These are phyloP conservation scores for Stenotaenia linearis DNA, from an alignment of 2,888 invertebrate species.

Conservation along the genomic window DNA sequence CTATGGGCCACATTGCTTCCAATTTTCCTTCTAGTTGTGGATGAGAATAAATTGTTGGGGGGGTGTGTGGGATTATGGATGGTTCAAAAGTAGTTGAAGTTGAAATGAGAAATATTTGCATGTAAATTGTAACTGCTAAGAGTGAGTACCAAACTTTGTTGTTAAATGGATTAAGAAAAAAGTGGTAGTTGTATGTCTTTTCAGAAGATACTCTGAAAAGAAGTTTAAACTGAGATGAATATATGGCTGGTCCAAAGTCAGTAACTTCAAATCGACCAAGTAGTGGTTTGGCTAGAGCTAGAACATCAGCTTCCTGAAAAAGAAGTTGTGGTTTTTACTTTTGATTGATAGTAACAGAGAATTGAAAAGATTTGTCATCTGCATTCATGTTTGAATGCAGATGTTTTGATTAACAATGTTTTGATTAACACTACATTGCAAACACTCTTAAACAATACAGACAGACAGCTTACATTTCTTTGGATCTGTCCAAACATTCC, in stretches of 20 bases:
- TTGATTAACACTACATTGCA: no score
- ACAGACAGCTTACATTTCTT: neutral
- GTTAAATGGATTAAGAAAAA: neutral
- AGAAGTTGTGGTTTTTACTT: no score
- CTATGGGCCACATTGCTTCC: neutral
- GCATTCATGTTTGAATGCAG: no score
- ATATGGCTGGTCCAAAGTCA: neutral
- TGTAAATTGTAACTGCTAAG: neutral
- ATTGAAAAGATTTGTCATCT: no score
- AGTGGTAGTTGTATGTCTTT: neutral
- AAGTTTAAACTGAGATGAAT: neutral
- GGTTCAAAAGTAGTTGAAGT: no score
- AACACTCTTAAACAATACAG: no score
- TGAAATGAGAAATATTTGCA: neutral
- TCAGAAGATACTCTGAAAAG: neutral
- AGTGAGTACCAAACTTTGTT: neutral
- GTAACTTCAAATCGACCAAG: neutral
- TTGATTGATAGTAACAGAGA: no score
- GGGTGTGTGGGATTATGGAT: neutral
- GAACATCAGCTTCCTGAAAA: neutral
- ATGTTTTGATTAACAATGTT: no score
- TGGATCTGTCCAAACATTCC: neutral
- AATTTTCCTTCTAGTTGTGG: neutral
- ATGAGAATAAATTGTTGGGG: neutral
- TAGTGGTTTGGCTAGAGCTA: neutral